phyloP scores from a whole-genome alignment of 1,140 invertebrate species.

The Drosophila asahinai region DNA sequence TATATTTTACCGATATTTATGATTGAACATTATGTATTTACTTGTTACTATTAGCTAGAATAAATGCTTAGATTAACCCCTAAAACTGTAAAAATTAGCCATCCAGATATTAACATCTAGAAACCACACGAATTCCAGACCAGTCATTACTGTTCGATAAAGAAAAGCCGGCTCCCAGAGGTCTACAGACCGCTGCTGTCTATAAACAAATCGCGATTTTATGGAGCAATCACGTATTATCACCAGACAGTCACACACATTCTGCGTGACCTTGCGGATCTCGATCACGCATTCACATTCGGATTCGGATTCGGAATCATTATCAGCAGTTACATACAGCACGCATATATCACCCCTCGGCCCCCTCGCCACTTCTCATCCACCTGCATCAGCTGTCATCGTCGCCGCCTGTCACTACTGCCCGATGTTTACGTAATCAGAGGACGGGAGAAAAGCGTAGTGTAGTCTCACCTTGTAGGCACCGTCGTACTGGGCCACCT shows the following conservation, averaged over 20 bases:
- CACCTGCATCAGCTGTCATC: slow-evolving; percentile 59
- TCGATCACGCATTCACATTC: slow-evolving; percentile 40
- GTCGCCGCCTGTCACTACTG: slow-evolving; percentile 17
- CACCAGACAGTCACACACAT: slow-evolving; percentile 21
- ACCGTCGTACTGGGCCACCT: slow-evolving; percentile 99
- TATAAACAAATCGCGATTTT: slow-evolving; percentile 47
- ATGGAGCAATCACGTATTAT: slow-evolving; percentile 13
- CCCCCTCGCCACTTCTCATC: neutral
- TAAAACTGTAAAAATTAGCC: too few relatives aligned
- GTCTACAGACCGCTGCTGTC: neutral
- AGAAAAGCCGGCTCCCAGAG: neutral
- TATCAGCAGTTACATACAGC: slow-evolving; percentile 53
- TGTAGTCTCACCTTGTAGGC: slow-evolving; percentile 94
- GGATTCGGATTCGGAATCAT: slow-evolving; percentile 16
- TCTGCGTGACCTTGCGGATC: slow-evolving; percentile 56
- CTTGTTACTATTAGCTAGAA: too few relatives aligned
- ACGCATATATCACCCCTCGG: slow-evolving; percentile 8
- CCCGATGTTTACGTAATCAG: slow-evolving; percentile 82
- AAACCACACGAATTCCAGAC: neutral
- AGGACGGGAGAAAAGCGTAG: slow-evolving; percentile 22
- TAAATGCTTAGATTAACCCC: too few relatives aligned
- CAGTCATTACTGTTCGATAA: neutral
- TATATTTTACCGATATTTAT: too few relatives aligned
- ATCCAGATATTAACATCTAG: too few relatives aligned
- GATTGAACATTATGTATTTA: too few relatives aligned